Evolutionary conservation across 37 sponge, comb jelly and placozoan species (phyloP).

Genomic region (Agelas oroides): DNA sequence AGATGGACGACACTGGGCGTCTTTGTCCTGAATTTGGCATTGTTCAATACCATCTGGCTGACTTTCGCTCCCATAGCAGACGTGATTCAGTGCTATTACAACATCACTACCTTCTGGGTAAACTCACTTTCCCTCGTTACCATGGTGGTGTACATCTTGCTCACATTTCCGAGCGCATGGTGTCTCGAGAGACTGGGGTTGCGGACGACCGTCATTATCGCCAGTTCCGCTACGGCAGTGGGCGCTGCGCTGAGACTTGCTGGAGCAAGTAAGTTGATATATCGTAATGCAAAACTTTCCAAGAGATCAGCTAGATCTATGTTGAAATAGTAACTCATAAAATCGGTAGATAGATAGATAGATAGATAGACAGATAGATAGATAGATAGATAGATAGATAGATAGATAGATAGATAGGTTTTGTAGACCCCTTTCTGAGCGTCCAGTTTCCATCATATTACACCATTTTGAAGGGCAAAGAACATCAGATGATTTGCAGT

Average conservation of each 20-base stretch:
- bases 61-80: constrained; percentile 34
- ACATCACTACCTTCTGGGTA: constrained; percentile 7
- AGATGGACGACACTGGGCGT: constrained; percentile 50
- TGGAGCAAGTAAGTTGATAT: constrained; percentile 33
- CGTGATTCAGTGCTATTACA: constrained; percentile 62
- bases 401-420: too few relatives aligned
- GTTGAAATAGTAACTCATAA: too few relatives aligned
- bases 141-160: constrained; percentile 40
- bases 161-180: constrained; percentile 34
- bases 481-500: too few relatives aligned
- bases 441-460: too few relatives aligned
- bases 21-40: constrained; percentile 19
- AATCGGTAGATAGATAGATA: too few relatives aligned
- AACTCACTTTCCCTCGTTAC: constrained; percentile 37
- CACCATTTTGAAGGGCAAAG: too few relatives aligned
- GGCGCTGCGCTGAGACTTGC: constrained; percentile 56
- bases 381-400: too few relatives aligned
- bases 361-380: too few relatives aligned
- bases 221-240: not conserved
- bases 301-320: too few relatives aligned
- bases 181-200: constrained; percentile 49
- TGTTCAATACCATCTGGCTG: constrained; percentile 45
- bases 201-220: constrained; percentile 6
- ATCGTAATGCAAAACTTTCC: too few relatives aligned
- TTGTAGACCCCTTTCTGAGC: too few relatives aligned